These are phyloP conservation scores for Ciconia stormi DNA, from an alignment of 2,113 vertebrate species.

Conservation along the genomic window DNA sequence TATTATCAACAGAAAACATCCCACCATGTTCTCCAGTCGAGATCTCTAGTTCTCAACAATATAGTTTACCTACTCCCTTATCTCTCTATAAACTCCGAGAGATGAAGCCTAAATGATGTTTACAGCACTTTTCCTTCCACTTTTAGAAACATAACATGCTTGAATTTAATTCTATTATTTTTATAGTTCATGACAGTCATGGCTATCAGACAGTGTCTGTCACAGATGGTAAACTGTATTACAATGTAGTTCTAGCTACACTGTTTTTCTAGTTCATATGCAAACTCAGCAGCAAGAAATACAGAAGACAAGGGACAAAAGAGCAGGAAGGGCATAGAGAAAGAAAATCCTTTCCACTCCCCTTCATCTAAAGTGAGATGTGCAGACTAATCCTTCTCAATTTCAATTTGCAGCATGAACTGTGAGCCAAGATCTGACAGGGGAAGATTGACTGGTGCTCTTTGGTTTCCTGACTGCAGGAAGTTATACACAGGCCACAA, in stretches of 20 bases:
- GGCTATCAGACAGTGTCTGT: background rate
- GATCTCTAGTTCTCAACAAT: background rate
- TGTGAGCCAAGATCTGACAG: background rate
- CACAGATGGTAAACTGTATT: background rate
- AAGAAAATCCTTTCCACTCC: slow-evolving; percentile 13
- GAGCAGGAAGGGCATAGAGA: background rate
- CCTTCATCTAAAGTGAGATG: background rate
- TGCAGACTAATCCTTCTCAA: slow-evolving; percentile 25
- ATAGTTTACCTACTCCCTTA: background rate
- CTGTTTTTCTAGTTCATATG: background rate
- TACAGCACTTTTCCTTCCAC: background rate
- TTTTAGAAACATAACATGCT: background rate
- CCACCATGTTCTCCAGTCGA: background rate
- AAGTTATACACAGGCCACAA: background rate
- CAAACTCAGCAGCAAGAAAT: slow-evolving; percentile 18
- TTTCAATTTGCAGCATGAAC: slow-evolving; percentile 8
- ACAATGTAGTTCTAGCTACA: background rate
- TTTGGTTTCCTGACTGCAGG: background rate
- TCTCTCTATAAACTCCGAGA: background rate
- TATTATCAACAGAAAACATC: background rate
- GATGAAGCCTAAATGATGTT: background rate
- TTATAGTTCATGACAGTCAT: background rate
- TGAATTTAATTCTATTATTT: background rate
- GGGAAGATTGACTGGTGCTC: background rate
- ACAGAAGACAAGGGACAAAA: background rate